Percentiles rank a stretch among this genome's conserved stretches.
These are phyloP conservation scores for Antigone vipio DNA, from an alignment of 2,113 vertebrate species.

Conservation along the genomic window DNA sequence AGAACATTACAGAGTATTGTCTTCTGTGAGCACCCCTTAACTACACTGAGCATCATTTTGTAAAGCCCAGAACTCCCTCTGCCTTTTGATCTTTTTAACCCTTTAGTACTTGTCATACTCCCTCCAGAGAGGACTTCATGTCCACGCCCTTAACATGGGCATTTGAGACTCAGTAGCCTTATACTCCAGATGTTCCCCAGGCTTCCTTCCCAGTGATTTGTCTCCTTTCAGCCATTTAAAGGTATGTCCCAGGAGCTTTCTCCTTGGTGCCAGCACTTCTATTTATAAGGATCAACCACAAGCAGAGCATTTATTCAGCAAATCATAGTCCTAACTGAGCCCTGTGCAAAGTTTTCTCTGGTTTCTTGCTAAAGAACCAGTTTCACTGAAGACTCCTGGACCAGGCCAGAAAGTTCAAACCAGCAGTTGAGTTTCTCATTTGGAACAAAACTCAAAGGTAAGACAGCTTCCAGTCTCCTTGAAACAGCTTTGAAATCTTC, in stretches of 20 bases:
- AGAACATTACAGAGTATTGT: neutral
- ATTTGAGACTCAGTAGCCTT: neutral
- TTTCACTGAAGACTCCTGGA: neutral
- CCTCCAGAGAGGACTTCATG: neutral
- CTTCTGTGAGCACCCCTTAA: neutral
- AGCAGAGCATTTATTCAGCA: neutral
- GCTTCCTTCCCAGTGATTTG: neutral
- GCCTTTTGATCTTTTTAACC: neutral
- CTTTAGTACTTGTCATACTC: neutral
- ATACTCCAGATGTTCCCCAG: neutral
- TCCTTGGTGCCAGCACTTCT: neutral
- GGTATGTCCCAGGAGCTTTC: neutral
- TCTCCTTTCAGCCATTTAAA: neutral
- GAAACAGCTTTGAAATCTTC: neutral
- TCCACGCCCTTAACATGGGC: neutral
- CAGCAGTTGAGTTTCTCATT: neutral
- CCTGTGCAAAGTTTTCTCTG: neutral
- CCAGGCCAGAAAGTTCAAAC: neutral
- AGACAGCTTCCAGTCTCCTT: neutral
- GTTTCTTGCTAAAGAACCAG: neutral
- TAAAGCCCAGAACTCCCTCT: neutral
- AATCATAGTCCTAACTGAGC: neutral
- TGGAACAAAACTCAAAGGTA: neutral
- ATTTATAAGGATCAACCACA: neutral
- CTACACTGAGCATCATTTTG: neutral